Base-by-base conservation (phyloP, 2,888 invertebrate genomes). In the Abrostola triplasia region DNA sequence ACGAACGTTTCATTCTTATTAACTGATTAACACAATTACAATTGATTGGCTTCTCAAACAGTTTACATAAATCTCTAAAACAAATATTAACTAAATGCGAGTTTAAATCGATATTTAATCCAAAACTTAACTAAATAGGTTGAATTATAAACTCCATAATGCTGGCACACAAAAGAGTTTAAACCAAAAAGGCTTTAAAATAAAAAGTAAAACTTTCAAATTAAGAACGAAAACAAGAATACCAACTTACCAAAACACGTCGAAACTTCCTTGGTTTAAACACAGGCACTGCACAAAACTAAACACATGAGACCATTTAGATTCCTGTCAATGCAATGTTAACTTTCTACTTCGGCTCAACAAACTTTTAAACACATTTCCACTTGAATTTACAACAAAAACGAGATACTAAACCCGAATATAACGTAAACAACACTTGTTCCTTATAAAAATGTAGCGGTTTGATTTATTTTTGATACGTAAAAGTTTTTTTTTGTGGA, bases 241-340 rank as follows among this genome's bases (percentile, higher is more conserved):
- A 70, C 67, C 73, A 79, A 82, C 80, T 80, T 80, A 82, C 81
- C 82, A 77, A 83, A 83, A 54, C 37, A 57, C 67, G 37, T 54
- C 66, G 6, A 56, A 84, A 79, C 81, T 83, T 84, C 87, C 85
- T 82, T 79, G 82, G 84, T 86, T 84, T 84, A 86, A 86, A 83
- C 86, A 83, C 77, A 84, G 80, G 81, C 88, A 88, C 87, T 76
- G 78, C 85, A 89, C 89, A 80, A 82, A 88, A 89, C 86, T 84
- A 74, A 80, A 83, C 83, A 85, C 84, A 83, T 81, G 77, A 83
- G 84, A 76, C 84, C 81, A 82, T 84, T 84, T 80, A 79, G 82
- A 82, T 81, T 80, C 80, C 81, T 88, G 85, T 86, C 84, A 88
- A 86, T 84, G 86, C 83, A 84, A 83, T 81, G 80, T 80, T 77